Evolutionary conservation across 2,797 vertebrate genomes (phyloP).

Genomic region (Ptychadena robeensis): DNA sequence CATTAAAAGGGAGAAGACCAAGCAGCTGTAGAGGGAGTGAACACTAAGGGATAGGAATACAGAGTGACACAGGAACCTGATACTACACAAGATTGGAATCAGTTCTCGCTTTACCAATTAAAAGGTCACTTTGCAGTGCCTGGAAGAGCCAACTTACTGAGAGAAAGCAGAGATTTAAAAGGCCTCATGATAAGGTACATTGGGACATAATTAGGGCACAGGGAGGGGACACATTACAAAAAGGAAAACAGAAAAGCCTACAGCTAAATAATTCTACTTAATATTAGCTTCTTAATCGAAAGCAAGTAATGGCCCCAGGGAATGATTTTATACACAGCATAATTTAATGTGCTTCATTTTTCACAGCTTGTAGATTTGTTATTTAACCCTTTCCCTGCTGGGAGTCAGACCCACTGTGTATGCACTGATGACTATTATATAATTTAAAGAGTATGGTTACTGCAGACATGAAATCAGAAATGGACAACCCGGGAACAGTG

Average conservation of each 20-base stretch:
- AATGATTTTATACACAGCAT: conserved; percentile 6
- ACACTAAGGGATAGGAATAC: conserved; percentile 16
- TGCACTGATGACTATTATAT: too few species aligned
- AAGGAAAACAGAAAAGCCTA: not conserved
- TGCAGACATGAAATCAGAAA: too few species aligned
- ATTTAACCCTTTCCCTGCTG: conserved; percentile 13
- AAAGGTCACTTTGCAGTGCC: conserved; percentile 32
- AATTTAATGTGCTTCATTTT: conserved; percentile 26
- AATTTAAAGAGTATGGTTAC: too few species aligned
- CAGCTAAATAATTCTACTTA: conserved; percentile 43
- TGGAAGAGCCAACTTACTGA: conserved; percentile 10
- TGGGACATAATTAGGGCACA: conserved; percentile 53
- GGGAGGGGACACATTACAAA: conserved; percentile 13
- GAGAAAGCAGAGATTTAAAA: conserved; percentile 28
- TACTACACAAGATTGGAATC: conserved; percentile 24
- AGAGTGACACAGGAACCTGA: conserved; percentile 27
- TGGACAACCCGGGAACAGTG: too few species aligned
- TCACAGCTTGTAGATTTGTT: conserved; percentile 39
- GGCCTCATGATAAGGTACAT: conserved; percentile 27
- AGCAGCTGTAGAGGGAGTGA: conserved; percentile 4
- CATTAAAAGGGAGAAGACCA: conserved; percentile 18
- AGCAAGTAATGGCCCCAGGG: conserved; percentile 29
- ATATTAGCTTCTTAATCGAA: conserved; percentile 41
- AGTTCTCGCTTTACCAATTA: conserved; percentile 10
- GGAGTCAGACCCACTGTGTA: not conserved